These are phyloP conservation scores for Chydorus sphaericus DNA, from an alignment of 2,888 invertebrate species.

Conservation along the genomic window DNA sequence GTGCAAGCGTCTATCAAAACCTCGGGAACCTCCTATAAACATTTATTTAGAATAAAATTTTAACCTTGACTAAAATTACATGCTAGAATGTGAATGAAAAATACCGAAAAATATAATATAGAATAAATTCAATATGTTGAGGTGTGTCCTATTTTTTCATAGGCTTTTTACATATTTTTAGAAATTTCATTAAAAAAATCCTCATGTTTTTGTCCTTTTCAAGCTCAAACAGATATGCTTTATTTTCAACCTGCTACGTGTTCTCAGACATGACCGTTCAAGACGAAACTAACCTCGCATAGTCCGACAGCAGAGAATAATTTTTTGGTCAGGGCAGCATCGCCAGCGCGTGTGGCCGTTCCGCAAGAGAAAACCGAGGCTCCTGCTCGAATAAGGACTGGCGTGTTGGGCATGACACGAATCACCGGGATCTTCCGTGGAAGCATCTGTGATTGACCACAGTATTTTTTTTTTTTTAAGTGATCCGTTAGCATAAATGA, in stretches of 20 bases:
- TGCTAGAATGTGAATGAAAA: too few relatives aligned
- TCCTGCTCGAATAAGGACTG: conserved; percentile 64
- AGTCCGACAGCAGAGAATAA: conserved; percentile 70
- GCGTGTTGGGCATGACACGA: conserved; percentile 89
- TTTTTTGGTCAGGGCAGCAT: conserved; percentile 40
- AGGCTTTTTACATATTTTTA: too few relatives aligned
- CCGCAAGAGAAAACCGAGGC: conserved; percentile 74
- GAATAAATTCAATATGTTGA: too few relatives aligned
- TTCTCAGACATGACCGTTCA: too few relatives aligned
- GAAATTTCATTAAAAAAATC: too few relatives aligned
- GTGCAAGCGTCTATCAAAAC: conserved; percentile 77
- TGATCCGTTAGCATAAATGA: too few relatives aligned
- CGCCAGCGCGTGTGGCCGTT: conserved; percentile 45
- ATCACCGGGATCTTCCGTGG: conserved; percentile 62
- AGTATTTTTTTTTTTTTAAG: conserved; percentile 11
- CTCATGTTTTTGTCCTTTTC: too few relatives aligned
- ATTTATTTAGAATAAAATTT: background rate
- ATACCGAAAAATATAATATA: too few relatives aligned
- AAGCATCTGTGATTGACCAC: conserved; percentile 35
- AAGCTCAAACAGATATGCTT: too few relatives aligned
- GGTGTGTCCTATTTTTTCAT: too few relatives aligned
- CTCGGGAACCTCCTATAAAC: conserved; percentile 41
- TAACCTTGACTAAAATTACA: background rate
- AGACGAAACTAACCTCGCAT: too few relatives aligned
- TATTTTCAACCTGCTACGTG: too few relatives aligned